Evolutionary conservation across 2,888 invertebrate genomes (phyloP), one percentile per base, ranked within the genome.

Genomic region (Coronaproctus castanopsis): DNA sequence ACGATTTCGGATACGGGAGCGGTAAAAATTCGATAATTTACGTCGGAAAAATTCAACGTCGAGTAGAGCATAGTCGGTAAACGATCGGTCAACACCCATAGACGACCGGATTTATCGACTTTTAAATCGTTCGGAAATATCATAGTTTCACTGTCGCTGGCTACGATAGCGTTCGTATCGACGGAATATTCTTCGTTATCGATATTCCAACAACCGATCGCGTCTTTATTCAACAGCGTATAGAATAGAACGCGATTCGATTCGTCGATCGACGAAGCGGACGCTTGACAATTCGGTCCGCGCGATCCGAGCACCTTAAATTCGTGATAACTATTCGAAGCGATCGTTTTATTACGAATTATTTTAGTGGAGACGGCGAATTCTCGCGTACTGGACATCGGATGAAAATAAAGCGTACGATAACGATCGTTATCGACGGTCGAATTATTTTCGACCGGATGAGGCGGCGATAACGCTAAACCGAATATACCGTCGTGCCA

Each of bases 401-500:
- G 80, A 71, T 88, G 86, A 69, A 86, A 88, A 68, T 80, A 87
- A 22, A 88, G 69, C 2, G 80, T 74, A 56, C 83, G 75, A 63
- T 64, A 66, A 1, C 67, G 65, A 64, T 14, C 14, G 5, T 5
- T 36, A 8, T 36, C 36, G 36, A 8, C 36, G 5, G 36, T 36
- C n/a, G n/a, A n/a, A n/a, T 80, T n/a, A n/a, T n/a, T n/a, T n/a
- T n/a, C 76, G 0, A 67, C 48, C 1, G 72, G 70, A 0, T 71
- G 68, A 0, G 76, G 68, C 2, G 82, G 80, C n/a, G 82, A 79
- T 53, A 86, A 68, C 0, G 85, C 80, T 63, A 87, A 68, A 19
- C 82, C 84, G 66, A 87, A 87, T 0, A 88, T 77, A 1, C 87
- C 87, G 69, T 88, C 87, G 0, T 83, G 85, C 87, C 87, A 88